phyloP scores from a whole-genome alignment of 2,797 vertebrate genomes.

The Molossus molossus region DNA sequence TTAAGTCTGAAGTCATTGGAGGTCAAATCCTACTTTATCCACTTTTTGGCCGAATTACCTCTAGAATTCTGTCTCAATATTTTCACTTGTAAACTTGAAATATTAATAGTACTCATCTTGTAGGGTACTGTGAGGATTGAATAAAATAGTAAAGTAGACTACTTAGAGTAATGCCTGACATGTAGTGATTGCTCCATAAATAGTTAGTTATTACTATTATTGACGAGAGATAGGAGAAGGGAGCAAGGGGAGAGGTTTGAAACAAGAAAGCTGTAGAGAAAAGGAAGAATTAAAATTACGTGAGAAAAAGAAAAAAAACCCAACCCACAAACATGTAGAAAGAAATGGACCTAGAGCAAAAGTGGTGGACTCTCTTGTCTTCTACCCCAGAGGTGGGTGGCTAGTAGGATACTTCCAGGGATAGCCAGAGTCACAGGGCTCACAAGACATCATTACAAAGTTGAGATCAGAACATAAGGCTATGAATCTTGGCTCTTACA shows the following conservation, averaged over 20 bases:
- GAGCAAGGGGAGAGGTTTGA: neutral
- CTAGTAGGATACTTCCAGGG: neutral
- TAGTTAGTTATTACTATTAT: neutral
- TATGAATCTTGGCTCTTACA: constrained; percentile 40
- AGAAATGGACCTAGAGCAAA: neutral
- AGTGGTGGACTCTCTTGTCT: neutral
- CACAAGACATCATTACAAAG: neutral
- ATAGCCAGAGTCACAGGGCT: constrained; percentile 32
- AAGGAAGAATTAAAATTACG: neutral
- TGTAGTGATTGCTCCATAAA: neutral
- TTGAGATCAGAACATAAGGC: neutral
- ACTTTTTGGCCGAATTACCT: constrained; percentile 25
- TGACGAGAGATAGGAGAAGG: neutral
- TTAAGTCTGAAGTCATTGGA: neutral
- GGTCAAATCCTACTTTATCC: constrained; percentile 23
- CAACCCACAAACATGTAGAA: neutral
- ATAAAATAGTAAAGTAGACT: neutral
- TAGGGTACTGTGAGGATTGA: neutral
- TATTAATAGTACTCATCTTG: neutral
- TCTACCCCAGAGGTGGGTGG: neutral
- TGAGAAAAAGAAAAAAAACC: neutral
- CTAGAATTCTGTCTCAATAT: neutral
- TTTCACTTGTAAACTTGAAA: neutral
- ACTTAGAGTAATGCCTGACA: neutral
- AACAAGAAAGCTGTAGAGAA: neutral